Base-by-base conservation (phyloP, 2,113 vertebrate genomes). In the Furnarius figulus region DNA sequence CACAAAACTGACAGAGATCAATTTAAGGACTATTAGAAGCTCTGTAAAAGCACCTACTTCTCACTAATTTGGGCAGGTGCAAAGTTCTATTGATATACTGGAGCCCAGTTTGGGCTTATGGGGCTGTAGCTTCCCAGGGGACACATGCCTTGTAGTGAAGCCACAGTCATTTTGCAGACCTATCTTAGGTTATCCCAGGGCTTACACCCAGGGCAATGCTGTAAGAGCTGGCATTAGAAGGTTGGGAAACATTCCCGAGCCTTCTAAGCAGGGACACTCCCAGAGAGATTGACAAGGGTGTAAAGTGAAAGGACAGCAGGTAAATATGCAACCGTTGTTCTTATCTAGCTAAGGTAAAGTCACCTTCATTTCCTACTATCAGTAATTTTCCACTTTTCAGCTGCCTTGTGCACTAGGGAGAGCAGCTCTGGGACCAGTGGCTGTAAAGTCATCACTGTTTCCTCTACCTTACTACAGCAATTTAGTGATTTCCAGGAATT, bases 71-170 rank as follows among this genome's bases (percentile, higher is more conserved):
- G 33, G 14, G 22, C 75, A 59, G 68, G 62, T 8, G 4, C 46
- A 87, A 93, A 75, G 17, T 11, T 70, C 37, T 39, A 2, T 9
- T 27, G 17, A 11, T 40, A 14, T 1, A 2, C 31, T 47, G 22
- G 39, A 90, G n/a, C 23, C 44, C 71, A 78, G 17, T 21, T 24
- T 37, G 2, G 31, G 10, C 25, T 50, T 6, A 3, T 3, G 16
- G 55, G n/a, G 10, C 22, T 62, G 31, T 10, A 44, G 44, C 30
- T 59, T 42, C 22, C 25, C 30, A 18, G 10, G 12, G 6, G 6
- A 8, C 5, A 73, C 8, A 9, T 0, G 0, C 37, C 18, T 21
- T 5, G 8, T 14, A 39, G 24, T 20, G 8, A 83, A 79, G 83
- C 8, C 59, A 49, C 10, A 76, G 56, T 28, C 30, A 30, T 17